Base-by-base conservation (phyloP, 2,888 invertebrate genomes). In the Teleiodes luculella region DNA sequence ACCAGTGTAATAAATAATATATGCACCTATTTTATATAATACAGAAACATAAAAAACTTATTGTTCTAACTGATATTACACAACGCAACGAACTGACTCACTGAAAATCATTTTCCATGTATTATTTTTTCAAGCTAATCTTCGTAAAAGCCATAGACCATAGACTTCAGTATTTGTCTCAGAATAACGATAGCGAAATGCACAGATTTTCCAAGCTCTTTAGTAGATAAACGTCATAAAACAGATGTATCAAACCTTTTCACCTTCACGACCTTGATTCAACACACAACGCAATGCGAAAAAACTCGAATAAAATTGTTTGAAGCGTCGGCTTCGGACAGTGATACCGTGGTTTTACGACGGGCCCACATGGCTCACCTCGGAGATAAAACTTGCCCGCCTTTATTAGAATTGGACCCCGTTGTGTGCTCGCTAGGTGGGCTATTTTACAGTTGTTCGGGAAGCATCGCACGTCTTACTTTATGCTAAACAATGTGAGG, bases 391-490 rank as follows among this genome's bases (percentile, higher is more conserved):
- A 43, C 43, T 24, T 11, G 24, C 43, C 43, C 4, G 28, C 28
- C 43, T 43, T 43, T 43, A 43, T 43, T 43, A 43, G 43, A 43
- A 43, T 43, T 43, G 43, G 13, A 13, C 43, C 43, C 43, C 43
- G n/a, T 43, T 43, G 43, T 43, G 20, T 43, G 13, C 24, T 43
- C 43, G 28, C 28, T 43, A 43, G 28, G 20, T 43, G 28, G 4
- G 43, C 43, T 24, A 13, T 43, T 43, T 43, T 24, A 43, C 24
- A 43, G 28, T 11, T 20, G 24, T 41, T 41, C 18, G 18, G 18
- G 18, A 37, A 43, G 28, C 20, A 28, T 10, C 28, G 24, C 20
- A 20, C 13, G 10, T 24, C 24, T n/a, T 43, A 28, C 43, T 28
- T 28, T 20, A 43, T 13, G 28, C 11, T 33, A 24, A 24, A 24